Evolutionary conservation across 1,140 invertebrate species (phyloP).

Genomic region (Sitophilus oryzae): DNA sequence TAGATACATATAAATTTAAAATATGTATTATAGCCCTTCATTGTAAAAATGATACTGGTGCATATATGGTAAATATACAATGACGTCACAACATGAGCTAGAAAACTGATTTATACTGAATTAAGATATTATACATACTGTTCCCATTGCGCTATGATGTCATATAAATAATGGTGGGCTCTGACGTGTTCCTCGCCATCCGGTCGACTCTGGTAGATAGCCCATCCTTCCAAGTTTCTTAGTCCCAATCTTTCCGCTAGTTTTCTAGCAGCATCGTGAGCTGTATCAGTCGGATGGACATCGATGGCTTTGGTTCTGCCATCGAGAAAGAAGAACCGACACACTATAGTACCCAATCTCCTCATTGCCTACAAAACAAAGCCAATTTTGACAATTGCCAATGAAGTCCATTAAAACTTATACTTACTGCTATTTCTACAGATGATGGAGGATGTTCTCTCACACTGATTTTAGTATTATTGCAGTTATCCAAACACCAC

Average conservation of each 20-base stretch:
- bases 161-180: slow-evolving; percentile 87
- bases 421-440: slow-evolving; percentile 83
- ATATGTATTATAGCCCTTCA: too few relatives aligned
- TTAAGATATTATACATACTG: slow-evolving; percentile 56
- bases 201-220: slow-evolving; percentile 80
- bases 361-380: slow-evolving; percentile 67
- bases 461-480: slow-evolving; percentile 75
- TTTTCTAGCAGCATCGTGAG: slow-evolving; percentile 79
- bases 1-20: too few relatives aligned
- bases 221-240: slow-evolving; percentile 83
- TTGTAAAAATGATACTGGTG: too few relatives aligned
- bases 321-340: slow-evolving; percentile 92
- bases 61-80: too few relatives aligned
- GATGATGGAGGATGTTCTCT: slow-evolving; percentile 82
- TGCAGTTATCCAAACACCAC: slow-evolving; percentile 90
- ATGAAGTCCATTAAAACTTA: too few relatives aligned
- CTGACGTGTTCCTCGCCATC: slow-evolving; percentile 89
- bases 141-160: slow-evolving; percentile 92
- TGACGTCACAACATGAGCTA: too few relatives aligned
- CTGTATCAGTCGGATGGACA: slow-evolving; percentile 90
- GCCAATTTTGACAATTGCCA: too few relatives aligned
- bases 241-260: slow-evolving; percentile 85
- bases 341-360: slow-evolving; percentile 85
- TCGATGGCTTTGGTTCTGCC: slow-evolving; percentile 93
- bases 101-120: too few relatives aligned